These are phyloP conservation scores for Episyrphus balteatus DNA, from an alignment of 1,140 invertebrate genomes.

Conservation along the genomic window DNA sequence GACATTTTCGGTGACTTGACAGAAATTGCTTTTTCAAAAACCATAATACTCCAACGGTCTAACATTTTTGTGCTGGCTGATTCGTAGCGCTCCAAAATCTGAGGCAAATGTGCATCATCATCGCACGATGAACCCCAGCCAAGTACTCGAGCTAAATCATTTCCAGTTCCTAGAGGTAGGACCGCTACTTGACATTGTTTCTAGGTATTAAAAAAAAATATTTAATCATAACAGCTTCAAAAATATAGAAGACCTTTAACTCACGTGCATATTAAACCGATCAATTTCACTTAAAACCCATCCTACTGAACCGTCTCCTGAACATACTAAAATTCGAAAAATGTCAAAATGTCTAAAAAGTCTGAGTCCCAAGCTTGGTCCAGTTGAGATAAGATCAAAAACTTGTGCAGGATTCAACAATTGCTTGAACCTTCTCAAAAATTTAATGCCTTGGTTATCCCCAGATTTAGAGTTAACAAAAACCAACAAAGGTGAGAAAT, in stretches of 20 bases:
- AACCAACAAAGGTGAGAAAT: conserved; percentile 71
- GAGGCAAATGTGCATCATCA: conserved; percentile 84
- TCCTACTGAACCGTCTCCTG: conserved; percentile 85
- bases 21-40: conserved; percentile 65
- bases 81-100: conserved; percentile 86
- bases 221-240: neutral
- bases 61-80: conserved; percentile 91
- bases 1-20: conserved; percentile 45
- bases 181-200: conserved; percentile 86
- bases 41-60: conserved; percentile 92
- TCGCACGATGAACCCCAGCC: conserved; percentile 96
- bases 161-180: conserved; percentile 88
- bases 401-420: conserved; percentile 94
- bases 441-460: conserved; percentile 95
- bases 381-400: conserved; percentile 84
- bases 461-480: conserved; percentile 97
- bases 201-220: conserved; percentile 40
- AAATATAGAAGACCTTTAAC: conserved; percentile 34
- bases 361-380: conserved; percentile 74
- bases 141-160: conserved; percentile 85
- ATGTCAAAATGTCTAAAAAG: conserved; percentile 86
- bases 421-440: conserved; percentile 88
- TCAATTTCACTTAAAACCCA: conserved; percentile 92
- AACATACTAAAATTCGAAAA: conserved; percentile 83
- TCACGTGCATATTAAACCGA: conserved; percentile 82